A percentile compares a stretch with the other conserved stretches of the same genome.
Conservation (phyloP, 2,113 vertebrate species). For the Dunckerocampus dactyliophorus region DNA sequence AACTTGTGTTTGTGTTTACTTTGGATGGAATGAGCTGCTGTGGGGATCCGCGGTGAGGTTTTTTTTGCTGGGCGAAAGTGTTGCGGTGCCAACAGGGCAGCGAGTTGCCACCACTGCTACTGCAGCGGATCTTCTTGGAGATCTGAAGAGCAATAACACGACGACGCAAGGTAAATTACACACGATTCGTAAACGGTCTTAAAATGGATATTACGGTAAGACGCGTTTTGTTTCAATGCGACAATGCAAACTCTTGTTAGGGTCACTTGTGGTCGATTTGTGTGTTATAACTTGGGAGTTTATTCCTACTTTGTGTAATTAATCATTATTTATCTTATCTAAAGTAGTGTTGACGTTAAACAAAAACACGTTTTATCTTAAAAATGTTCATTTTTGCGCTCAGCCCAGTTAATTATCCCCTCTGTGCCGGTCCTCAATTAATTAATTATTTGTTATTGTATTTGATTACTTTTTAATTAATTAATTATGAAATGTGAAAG, state of each 20-base stretch:
- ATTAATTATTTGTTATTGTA: too few species aligned
- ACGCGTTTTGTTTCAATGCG: too few species aligned
- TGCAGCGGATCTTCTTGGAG: constrained; percentile 20
- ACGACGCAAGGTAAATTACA: constrained; percentile 33
- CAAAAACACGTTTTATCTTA: too few species aligned
- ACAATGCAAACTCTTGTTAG: too few species aligned
- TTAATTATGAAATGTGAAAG: too few species aligned
- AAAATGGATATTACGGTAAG: too few species aligned
- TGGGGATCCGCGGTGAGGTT: constrained; percentile 25
- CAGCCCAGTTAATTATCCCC: too few species aligned
- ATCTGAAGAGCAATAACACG: constrained; percentile 15
- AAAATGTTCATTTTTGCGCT: too few species aligned
- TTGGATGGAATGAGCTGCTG: constrained; percentile 24
- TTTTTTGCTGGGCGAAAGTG: constrained; percentile 37
- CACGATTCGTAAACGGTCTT: not conserved
- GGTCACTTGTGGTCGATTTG: not conserved
- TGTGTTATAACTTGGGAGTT: not conserved
- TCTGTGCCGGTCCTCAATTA: too few species aligned
- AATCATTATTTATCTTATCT: not conserved
- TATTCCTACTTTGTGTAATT: not conserved
- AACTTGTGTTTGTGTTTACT: not conserved
- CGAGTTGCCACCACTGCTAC: constrained; percentile 16
- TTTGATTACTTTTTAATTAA: too few species aligned
- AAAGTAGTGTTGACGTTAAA: too few species aligned
- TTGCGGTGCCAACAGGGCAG: constrained; percentile 59